Conservation (phyloP, 2,113 vertebrate species). For the Dryoscopus gambensis region DNA sequence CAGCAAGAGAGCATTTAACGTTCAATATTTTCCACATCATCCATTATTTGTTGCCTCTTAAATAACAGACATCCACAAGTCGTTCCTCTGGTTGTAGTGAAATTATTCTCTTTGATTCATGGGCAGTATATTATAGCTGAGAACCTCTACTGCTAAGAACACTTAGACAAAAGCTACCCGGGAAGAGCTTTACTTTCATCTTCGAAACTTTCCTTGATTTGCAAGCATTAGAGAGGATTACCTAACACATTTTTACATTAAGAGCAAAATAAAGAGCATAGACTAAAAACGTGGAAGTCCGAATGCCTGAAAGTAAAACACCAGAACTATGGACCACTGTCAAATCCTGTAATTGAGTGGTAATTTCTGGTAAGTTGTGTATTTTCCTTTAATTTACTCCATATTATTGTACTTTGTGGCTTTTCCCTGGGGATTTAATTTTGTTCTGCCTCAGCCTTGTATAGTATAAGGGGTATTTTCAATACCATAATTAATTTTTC, state of each 20-base stretch:
- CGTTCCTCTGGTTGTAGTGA: neutral
- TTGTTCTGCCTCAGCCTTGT: neutral
- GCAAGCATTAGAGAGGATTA: neutral
- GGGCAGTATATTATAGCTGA: neutral
- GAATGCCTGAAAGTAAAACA: neutral
- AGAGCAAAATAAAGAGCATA: neutral
- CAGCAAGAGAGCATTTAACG: neutral
- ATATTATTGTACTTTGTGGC: neutral
- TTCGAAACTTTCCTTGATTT: neutral
- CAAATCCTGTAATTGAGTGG: neutral
- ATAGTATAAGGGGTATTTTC: neutral
- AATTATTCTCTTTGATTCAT: constrained; percentile 22
- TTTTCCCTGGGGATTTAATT: neutral
- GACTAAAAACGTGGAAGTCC: neutral
- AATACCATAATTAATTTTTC: neutral
- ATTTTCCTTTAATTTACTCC: neutral
- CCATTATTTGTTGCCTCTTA: constrained; percentile 4
- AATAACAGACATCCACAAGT: neutral
- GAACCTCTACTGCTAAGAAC: neutral
- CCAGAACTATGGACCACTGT: neutral
- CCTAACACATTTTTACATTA: neutral
- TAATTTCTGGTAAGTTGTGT: neutral
- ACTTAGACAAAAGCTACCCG: neutral
- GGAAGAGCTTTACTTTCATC: neutral
- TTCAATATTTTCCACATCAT: neutral